A percentile compares a stretch with the other conserved stretches of the same genome.
Evolutionary conservation across 2,888 invertebrate genomes (phyloP).

Genomic region (Tromatobia lineatoria): DNA sequence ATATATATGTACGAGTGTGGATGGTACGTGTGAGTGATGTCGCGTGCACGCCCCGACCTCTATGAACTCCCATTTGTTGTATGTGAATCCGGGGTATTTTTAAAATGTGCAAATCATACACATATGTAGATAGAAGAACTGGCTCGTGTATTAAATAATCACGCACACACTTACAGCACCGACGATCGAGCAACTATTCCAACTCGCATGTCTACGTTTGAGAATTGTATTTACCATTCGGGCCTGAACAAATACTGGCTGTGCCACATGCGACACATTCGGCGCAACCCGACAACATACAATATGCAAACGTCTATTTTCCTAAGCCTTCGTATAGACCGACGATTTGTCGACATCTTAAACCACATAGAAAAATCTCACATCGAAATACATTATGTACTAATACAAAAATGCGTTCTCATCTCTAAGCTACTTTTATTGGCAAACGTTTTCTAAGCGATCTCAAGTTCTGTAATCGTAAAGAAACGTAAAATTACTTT

Average conservation of each 20-base stretch:
- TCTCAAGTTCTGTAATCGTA: too few species aligned
- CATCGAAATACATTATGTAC: slow-evolving; percentile 4
- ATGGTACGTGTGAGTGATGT: slow-evolving; percentile 26
- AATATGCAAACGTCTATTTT: slow-evolving; percentile 70
- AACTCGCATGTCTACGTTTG: slow-evolving; percentile 35
- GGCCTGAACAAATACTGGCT: slow-evolving; percentile 74
- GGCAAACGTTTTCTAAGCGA: too few species aligned
- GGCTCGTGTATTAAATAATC: slow-evolving; percentile 31
- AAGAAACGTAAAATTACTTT: too few species aligned
- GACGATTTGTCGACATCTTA: slow-evolving; percentile 50
- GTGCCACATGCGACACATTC: slow-evolving; percentile 70
- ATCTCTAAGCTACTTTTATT: background rate
- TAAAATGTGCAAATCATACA: slow-evolving; percentile 11
- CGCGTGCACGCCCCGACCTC: slow-evolving; percentile 27
- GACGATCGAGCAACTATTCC: slow-evolving; percentile 33
- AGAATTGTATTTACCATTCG: slow-evolving; percentile 72
- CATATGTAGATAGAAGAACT: slow-evolving; percentile 5
- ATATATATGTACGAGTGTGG: background rate
- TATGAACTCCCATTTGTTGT: slow-evolving; percentile 5
- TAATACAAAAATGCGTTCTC: background rate
- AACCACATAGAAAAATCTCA: slow-evolving; percentile 17
- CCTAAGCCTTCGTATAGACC: slow-evolving; percentile 45
- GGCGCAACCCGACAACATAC: slow-evolving; percentile 62
- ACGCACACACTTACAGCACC: slow-evolving; percentile 6
- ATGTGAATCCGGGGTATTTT: slow-evolving; percentile 36